Evolutionary conservation across 2,797 vertebrate genomes (phyloP).

Genomic region (Pseudochirops cupreus): DNA sequence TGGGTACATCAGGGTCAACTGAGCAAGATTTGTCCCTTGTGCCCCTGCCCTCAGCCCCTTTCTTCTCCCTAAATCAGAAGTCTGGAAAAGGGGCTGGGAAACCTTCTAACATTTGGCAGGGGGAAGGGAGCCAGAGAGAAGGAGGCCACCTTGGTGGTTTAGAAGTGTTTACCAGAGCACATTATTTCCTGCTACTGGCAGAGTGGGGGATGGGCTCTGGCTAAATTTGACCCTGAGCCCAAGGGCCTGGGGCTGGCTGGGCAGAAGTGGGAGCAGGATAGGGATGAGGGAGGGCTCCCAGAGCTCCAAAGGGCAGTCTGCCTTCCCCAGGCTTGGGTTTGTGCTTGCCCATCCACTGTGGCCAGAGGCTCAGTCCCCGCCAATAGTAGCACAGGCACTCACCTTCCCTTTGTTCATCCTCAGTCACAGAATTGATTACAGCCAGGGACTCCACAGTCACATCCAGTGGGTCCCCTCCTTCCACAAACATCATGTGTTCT

Average conservation of each 20-base stretch:
- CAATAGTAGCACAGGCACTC: background rate
- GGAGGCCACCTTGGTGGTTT: background rate
- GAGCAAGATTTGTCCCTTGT: background rate
- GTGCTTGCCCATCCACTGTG: too few relatives aligned
- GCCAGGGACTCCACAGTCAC: conserved; percentile 89
- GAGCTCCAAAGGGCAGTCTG: too few relatives aligned
- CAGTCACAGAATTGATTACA: conserved; percentile 60
- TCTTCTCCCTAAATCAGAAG: background rate
- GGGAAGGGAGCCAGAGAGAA: background rate
- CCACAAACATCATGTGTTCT: conserved; percentile 88
- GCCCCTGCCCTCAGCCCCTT: background rate
- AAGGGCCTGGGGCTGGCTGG: background rate
- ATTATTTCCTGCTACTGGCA: background rate
- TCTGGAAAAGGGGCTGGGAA: background rate
- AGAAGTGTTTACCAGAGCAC: background rate
- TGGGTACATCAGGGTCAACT: too few relatives aligned
- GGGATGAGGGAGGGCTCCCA: background rate
- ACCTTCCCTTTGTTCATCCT: conserved; percentile 82
- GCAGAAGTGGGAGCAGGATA: background rate
- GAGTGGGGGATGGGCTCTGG: background rate
- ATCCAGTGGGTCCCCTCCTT: conserved; percentile 88
- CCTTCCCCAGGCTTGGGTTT: too few relatives aligned
- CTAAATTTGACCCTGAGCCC: background rate
- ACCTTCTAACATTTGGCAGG: background rate
- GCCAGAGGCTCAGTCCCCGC: background rate